Base-by-base conservation (phyloP, 2,888 invertebrate species). In the Chloromyia formosa region DNA sequence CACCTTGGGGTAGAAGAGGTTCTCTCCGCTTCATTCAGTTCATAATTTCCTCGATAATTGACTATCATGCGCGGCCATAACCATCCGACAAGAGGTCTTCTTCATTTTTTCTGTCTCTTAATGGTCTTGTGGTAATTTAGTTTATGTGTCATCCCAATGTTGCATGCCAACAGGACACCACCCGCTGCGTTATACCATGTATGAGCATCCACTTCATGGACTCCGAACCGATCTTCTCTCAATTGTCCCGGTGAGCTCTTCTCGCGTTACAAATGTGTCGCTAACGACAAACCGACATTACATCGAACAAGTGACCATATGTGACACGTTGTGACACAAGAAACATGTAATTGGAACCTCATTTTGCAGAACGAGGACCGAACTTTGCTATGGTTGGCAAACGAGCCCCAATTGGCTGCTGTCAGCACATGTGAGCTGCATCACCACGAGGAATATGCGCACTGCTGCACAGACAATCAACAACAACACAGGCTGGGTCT, bases 231-330 rank as follows among this genome's bases (percentile, higher is more conserved):
- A 35, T 35, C 27, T 35, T 35, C 27, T 2, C n/a, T n/a, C n/a
- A n/a, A n/a, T 22, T 10, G 58, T 22, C 22, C 35, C 27, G 14
- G n/a, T 2, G 27, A 5, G 35, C 23, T 27, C 27, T 10, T 62
- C 62, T 62, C 40, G 62, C 40, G 62, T 62, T 62, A 62, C 62
- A 62, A n/a, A 62, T 62, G 62, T 62, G 62, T 62, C 62, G 61
- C 61, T 61, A 27, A 61, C 27, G 61, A n/a, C n/a, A 60, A 60
- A 14, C 27, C 23, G 60, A 60, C 60, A 60, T 60, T 60, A 12
- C 14, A 20, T 20, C 10, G 14, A 27, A 16, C 27, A 35, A 27
- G 1, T 40, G 35, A 62, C 62, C 62, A 62, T 62, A 62, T 62
- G 62, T 62, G 62, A 62, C 62, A 62, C 62, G 62, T 62, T 40